Base-by-base conservation (phyloP, 2,797 vertebrate genomes). In the Todus mexicanus region DNA sequence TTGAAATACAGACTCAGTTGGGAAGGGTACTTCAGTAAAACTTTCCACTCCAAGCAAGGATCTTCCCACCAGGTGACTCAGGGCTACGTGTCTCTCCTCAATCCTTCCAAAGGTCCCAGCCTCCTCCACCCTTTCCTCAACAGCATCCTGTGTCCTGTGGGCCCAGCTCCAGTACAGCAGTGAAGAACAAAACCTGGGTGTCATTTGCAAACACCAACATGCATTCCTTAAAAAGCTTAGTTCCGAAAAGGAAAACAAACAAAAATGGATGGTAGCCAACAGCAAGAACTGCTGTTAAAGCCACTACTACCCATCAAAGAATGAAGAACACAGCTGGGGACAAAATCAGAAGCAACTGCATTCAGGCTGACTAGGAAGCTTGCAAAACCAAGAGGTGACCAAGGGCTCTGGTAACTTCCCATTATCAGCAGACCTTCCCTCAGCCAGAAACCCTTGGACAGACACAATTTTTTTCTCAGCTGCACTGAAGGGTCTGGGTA, bases 61-160 rank as follows among this genome's bases (percentile, higher is more conserved):
- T 19, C 20, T 48, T 6, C 27, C 43, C 40, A 47, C 57, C 60
- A 73, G 13, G 5, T 22, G 12, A 31, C 40, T 56, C 16, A n/a
- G n/a, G 9, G 27, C 29, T 60, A 26, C 8, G 15, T 31, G 20
- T 33, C 37, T 21, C 65, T 31, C 33, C 57, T 35, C 54, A 19
- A 1, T 15, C 42, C 5, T 40, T 16, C 31, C 51, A 88, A 27
- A 38, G 21, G 13, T 68, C 22, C 14, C 53, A 64, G 51, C 7
- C 45, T 64, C 15, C 29, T 13, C 11, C 15, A 16, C 2, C 11
- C 25, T 72, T 5, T 27, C 42, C 54, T 76, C 63, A 65, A 45
- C 10, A 50, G 38, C n/a, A 63, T 7, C 15, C 18, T 2, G 37
- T 10, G 27, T 9, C 26, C 11, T 1, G 1, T 17, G 27, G 7